Base-by-base conservation (phyloP, 30 jellyfish, hydroid and myxozoan genomes). In the Sanderia malayensis region DNA sequence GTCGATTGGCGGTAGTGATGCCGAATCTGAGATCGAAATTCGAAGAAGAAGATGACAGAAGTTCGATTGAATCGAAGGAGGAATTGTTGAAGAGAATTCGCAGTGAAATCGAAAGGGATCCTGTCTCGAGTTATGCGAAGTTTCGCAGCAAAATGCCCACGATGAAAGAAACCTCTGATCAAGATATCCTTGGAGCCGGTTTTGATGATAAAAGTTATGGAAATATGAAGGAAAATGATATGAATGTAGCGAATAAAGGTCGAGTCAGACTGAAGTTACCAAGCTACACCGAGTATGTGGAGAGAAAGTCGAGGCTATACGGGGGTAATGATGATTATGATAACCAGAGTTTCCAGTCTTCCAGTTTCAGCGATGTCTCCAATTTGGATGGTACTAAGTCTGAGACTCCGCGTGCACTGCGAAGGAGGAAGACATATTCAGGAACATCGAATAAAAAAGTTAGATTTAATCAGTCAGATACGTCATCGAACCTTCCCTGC, bases 331-430 rank as follows among this genome's bases (percentile, higher is more conserved):
- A n/a, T 23, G 46, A 59, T 28, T n/a, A 37, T 37, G 34, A 66
- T n/a, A 37, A 27, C 37, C 78, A 76, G 45, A 49, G 47, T 11
- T 55, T 27, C 7, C 27, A 37, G n/a, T 31, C 68, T 11, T 34
- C 76, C 8, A 45, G 53, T 46, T 25, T 6, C 31, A 34, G 70
- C 27, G 77, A 58, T 21, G 41, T 60, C 0, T 24, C 80, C 8
- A 73, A 55, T 10, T 52, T 19, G 1, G 78, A 62, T 8, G 44
- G 80, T 9, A 67, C 34, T 18, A 15, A 61, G 61, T 76, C 1
- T 46, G 71, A 65, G n/a, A 76, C 88, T 8, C 88, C 88, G 0
- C 88, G 88, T 13, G 77, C 45, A 1, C 55, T 76, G 71, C 78
- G 88, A 10, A 76, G 88, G 79, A 46, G 88, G 2, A 62, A 44